phyloP scores from a whole-genome alignment of 1,140 invertebrate genomes.

The Aricia agestis region DNA sequence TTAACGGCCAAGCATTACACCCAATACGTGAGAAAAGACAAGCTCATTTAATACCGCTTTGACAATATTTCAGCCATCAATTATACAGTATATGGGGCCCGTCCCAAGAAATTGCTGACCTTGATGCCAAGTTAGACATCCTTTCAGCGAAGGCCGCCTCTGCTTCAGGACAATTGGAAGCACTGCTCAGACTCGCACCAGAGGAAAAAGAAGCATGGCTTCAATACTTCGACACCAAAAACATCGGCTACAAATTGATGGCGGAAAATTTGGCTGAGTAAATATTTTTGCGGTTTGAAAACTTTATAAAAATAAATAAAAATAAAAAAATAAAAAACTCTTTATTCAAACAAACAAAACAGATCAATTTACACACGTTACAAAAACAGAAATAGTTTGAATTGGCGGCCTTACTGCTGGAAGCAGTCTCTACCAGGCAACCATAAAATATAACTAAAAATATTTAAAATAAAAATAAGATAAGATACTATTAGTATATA shows the following conservation, averaged over 20 bases:
- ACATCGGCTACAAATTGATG: constrained; percentile 46
- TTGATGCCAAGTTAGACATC: constrained; percentile 53
- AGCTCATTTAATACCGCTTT: neutral
- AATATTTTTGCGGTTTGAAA: constrained; percentile 24
- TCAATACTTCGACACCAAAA: constrained; percentile 43
- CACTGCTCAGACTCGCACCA: constrained; percentile 51
- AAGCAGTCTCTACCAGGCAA: too few species aligned
- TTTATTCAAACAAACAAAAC: too few species aligned
- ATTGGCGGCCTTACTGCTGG: too few species aligned
- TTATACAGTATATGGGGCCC: constrained; percentile 48
- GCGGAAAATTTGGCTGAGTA: constrained; percentile 61
- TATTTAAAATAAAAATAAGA: too few species aligned
- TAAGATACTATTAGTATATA: too few species aligned
- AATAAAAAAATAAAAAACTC: too few species aligned
- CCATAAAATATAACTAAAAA: too few species aligned
- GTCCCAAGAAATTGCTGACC: constrained; percentile 34
- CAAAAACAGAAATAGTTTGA: too few species aligned
- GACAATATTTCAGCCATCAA: constrained; percentile 42
- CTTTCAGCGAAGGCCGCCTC: constrained; percentile 49
- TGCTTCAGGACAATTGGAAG: constrained; percentile 45
- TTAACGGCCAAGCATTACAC: too few species aligned
- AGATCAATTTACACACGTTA: too few species aligned
- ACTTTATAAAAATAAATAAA: too few species aligned
- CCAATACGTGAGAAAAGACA: too few species aligned
- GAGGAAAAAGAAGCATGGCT: constrained; percentile 53